Evolutionary conservation across 2,888 invertebrate species (phyloP), one percentile per base, ranked within the genome.

Genomic region (Phaonia tiefii): DNA sequence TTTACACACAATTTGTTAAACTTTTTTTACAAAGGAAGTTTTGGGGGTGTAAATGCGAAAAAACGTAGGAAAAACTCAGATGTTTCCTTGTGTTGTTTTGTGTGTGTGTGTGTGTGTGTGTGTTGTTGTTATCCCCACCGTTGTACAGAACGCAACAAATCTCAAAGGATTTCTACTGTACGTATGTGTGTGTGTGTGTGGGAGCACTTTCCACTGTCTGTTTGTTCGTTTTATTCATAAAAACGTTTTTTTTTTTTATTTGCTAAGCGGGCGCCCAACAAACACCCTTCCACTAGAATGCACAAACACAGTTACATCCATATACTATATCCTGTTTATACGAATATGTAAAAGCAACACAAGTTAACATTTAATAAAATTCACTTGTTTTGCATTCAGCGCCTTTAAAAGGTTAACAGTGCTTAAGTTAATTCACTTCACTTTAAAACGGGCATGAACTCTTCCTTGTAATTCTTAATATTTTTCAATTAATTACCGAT

Each of bases 131-230:
- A 69, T 17, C 60, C 51, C 37, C 25, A 26, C 2, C 22, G 15
- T 4, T 20, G 2, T 3, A 17, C 1, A 63, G 3, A 37, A 49
- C 42, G 39, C 15, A 65, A 31, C 31, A 66, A 75, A 49, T 67
- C 75, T 42, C 31, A 46, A 76, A 76, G 60, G 72, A 73, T 70
- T 58, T 75, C 22, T 63, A 8, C 31, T 31, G 31, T 31, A 8
- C 8, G 31, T 31, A 31, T 31, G 31, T 31, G 31, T 31, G 8
- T 31, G 31, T 31, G 31, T 31, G 31, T 31, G 31, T 31, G 3
- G n/a, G n/a, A n/a, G n/a, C n/a, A n/a, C n/a, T n/a, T n/a, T n/a
- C n/a, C n/a, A n/a, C 31, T 31, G 17, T 49, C 49, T 72, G 60
- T 67, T 66, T n/a, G n/a, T 25, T n/a, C 22, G 4, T 25, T 46